Evolutionary conservation across 2,113 vertebrate genomes (phyloP).

Genomic region (Craseonycteris thonglongyai): DNA sequence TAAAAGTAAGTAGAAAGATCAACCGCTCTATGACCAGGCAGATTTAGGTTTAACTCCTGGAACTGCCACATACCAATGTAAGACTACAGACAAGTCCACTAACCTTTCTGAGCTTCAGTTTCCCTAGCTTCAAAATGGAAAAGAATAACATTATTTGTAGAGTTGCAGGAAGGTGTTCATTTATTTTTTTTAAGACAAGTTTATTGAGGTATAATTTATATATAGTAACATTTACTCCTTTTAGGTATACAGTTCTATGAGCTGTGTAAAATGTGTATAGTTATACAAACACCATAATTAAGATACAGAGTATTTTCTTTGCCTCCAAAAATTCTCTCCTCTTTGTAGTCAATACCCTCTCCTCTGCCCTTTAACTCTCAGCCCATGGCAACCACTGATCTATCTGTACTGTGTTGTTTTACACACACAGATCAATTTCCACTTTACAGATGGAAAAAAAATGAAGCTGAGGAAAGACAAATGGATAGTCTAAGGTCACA

Average conservation of each 20-base stretch:
- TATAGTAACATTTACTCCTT: not conserved
- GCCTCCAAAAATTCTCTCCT: not conserved
- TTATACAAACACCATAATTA: constrained; percentile 27
- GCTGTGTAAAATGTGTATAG: not conserved
- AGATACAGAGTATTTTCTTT: constrained; percentile 8
- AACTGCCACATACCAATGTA: not conserved
- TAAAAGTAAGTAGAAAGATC: not conserved
- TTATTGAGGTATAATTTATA: not conserved
- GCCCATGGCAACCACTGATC: not conserved
- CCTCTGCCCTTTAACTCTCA: not conserved
- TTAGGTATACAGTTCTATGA: not conserved
- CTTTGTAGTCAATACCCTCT: not conserved
- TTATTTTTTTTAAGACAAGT: not conserved
- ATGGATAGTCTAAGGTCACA: not conserved
- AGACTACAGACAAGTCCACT: not conserved
- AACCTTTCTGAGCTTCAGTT: not conserved
- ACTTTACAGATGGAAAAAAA: constrained; percentile 3
- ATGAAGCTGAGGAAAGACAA: not conserved
- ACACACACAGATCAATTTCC: not conserved
- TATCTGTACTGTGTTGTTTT: not conserved
- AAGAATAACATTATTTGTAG: not conserved
- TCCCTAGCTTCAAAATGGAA: not conserved
- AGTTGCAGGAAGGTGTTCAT: not conserved
- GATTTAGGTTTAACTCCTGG: constrained; percentile 22
- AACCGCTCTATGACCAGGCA: not conserved